Evolutionary conservation across 1,140 invertebrate species (phyloP), one percentile per base, ranked within the genome.

Genomic region (Drosophila cardini): DNA sequence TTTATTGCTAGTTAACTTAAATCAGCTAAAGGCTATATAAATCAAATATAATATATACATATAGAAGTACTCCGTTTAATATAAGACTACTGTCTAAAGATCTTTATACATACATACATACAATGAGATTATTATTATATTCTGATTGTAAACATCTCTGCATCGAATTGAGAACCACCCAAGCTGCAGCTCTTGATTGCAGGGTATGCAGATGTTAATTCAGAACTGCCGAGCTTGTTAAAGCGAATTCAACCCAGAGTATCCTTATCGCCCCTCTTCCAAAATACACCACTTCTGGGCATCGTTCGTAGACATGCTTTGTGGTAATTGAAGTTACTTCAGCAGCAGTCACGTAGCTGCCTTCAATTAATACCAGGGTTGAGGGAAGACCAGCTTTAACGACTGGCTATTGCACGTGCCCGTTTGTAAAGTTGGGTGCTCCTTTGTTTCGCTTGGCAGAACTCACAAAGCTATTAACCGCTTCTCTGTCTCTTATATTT

Each of bases 301-400:
- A 36, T 38, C 7, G 21, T 45, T 21, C 18, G 64, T 70, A 79
- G 82, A 75, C 83, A 83, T 89, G 83, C 83, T 87, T 89, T 79
- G 83, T 67, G 83, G 83, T 87, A 87, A 87, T 87, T 87, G 83
- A 87, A 87, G 83, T 83, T 87, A 56, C 79, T 82, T 72, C 56
- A 79, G 71, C 76, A 76, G 79, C 76, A 87, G 83, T 83, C 83
- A 87, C 83, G 83, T 87, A 87, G 55, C 57, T 77, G 79, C 53
- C 84, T 78, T 76, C 83, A 87, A 87, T 87, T 87, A 87, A 87
- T 87, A 83, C 53, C 67, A 58, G 63, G 71, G 4, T 8, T 5
- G 15, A 52, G 13, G 26, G 48, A 40, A 16, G 74, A 65, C 73
- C 78, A 42, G 69, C 74, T 73, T 65, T 53, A 72, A 62, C 69